A percentile compares a stretch with the other conserved stretches of the same genome.
These are phyloP conservation scores for Pogonognathellus flavescens DNA, from an alignment of 1,140 invertebrate genomes.

Conservation along the genomic window DNA sequence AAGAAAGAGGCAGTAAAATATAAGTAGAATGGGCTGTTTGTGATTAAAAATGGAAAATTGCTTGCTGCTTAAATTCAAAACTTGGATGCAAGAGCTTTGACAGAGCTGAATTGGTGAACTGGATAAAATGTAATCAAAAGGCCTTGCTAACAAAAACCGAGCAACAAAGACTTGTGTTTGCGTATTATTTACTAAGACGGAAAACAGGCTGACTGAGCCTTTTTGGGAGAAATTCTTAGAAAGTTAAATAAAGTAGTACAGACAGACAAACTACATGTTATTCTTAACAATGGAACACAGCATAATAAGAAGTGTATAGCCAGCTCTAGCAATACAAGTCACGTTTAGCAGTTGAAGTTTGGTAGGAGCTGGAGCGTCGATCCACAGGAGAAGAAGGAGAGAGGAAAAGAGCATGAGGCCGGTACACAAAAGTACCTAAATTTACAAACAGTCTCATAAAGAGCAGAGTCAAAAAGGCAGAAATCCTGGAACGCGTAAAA, in stretches of 20 bases:
- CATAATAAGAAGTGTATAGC: constrained; percentile 41
- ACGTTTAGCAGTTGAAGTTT: constrained; percentile 1
- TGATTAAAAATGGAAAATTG: constrained; percentile 35
- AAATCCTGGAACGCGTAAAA: constrained; percentile 44
- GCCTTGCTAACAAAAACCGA: constrained; percentile 25
- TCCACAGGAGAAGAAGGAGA: constrained; percentile 11
- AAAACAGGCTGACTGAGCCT: constrained; percentile 43
- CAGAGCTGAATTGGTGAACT: constrained; percentile 4
- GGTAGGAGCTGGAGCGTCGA: not conserved
- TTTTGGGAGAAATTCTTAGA: constrained; percentile 19
- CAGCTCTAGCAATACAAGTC: constrained; percentile 11
- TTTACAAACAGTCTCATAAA: constrained; percentile 49
- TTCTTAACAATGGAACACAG: constrained; percentile 44
- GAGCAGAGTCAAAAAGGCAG: constrained; percentile 45
- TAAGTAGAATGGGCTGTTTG: not conserved
- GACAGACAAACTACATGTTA: constrained; percentile 32
- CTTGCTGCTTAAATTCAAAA: constrained; percentile 24
- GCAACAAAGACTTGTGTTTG: constrained; percentile 28
- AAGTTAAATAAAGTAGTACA: constrained; percentile 43
- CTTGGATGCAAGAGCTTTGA: constrained; percentile 24
- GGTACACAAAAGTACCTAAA: constrained; percentile 41
- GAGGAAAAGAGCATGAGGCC: constrained; percentile 14
- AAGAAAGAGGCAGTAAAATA: not conserved
- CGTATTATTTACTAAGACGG: not conserved
- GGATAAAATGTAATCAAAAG: constrained; percentile 40